phyloP scores from a whole-genome alignment of 2,888 invertebrate genomes.

The Epistrophella euchroma region DNA sequence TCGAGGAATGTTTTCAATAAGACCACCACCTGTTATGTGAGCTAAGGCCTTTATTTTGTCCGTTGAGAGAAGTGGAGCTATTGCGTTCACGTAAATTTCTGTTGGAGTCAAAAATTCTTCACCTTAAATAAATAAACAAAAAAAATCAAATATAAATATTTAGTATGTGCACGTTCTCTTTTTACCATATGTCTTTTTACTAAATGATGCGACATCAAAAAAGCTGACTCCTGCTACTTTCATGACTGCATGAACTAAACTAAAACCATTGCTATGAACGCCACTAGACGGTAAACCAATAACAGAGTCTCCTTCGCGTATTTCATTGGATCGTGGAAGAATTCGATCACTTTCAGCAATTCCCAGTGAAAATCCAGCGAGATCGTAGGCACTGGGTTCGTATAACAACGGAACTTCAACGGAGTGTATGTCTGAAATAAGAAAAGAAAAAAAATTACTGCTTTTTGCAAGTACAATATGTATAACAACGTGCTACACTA shows the following conservation, averaged over 20 bases:
- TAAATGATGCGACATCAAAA: constrained; percentile 89
- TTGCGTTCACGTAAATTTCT: constrained; percentile 92
- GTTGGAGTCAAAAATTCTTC: constrained; percentile 96
- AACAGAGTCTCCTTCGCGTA: constrained; percentile 91
- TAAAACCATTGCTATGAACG: constrained; percentile 98
- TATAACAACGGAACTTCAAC: constrained; percentile 98
- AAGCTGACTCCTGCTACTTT: constrained; percentile 88
- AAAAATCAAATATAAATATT: constrained; percentile 26
- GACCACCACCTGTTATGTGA: constrained; percentile 98
- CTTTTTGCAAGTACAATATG: too few relatives aligned
- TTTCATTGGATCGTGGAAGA: constrained; percentile 89
- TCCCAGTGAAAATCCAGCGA: constrained; percentile 98
- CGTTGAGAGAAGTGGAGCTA: constrained; percentile 89
- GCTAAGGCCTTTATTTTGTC: constrained; percentile 94
- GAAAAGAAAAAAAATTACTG: too few relatives aligned
- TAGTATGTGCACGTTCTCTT: background rate
- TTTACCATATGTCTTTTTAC: constrained; percentile 89
- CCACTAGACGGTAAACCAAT: constrained; percentile 96
- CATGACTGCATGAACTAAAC: constrained; percentile 94
- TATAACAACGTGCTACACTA: too few relatives aligned
- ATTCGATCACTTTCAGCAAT: constrained; percentile 92
- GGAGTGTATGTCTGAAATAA: constrained; percentile 91
- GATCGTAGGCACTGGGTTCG: constrained; percentile 92
- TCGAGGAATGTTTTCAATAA: constrained; percentile 95
- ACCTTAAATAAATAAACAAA: constrained; percentile 84